Percentiles rank a stretch among this genome's conserved stretches.
These are phyloP conservation scores for Chymomyza caudatula DNA, from an alignment of 2,888 invertebrate genomes.

Conservation along the genomic window DNA sequence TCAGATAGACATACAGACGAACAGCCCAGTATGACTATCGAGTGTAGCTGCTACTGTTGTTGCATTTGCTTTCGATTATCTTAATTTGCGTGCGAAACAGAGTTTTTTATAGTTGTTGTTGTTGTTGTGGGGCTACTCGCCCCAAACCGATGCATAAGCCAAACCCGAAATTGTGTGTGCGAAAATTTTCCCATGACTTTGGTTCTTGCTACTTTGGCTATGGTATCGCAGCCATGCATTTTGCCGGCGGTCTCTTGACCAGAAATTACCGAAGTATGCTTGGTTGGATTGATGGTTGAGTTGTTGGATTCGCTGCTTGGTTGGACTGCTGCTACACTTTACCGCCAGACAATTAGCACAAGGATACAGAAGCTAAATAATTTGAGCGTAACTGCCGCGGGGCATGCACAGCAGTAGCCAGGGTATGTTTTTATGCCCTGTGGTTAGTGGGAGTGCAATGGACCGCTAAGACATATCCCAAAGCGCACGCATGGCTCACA, in stretches of 20 bases:
- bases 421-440: neutral
- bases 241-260: conserved; percentile 66
- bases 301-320: conserved; percentile 8
- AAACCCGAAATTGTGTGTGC: conserved; percentile 72
- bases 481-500: conserved; percentile 45
- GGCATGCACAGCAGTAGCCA: conserved; percentile 17
- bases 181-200: conserved; percentile 70
- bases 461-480: neutral
- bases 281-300: conserved; percentile 58
- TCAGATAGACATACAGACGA: neutral
- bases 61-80: conserved; percentile 75
- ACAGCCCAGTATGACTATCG: conserved; percentile 41
- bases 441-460: neutral
- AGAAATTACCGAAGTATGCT: conserved; percentile 66
- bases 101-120: conserved; percentile 51
- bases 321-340: conserved; percentile 40
- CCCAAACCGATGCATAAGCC: conserved; percentile 54
- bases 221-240: conserved; percentile 24
- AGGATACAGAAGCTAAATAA: conserved; percentile 70
- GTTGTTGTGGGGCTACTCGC: conserved; percentile 7
- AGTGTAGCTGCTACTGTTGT: conserved; percentile 53
- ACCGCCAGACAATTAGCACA: conserved; percentile 68
- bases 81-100: conserved; percentile 77
- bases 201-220: conserved; percentile 36
- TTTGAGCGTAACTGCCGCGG: conserved; percentile 49